Conservation (phyloP, 2,888 invertebrate genomes). For the Heliothis peltigera region DNA sequence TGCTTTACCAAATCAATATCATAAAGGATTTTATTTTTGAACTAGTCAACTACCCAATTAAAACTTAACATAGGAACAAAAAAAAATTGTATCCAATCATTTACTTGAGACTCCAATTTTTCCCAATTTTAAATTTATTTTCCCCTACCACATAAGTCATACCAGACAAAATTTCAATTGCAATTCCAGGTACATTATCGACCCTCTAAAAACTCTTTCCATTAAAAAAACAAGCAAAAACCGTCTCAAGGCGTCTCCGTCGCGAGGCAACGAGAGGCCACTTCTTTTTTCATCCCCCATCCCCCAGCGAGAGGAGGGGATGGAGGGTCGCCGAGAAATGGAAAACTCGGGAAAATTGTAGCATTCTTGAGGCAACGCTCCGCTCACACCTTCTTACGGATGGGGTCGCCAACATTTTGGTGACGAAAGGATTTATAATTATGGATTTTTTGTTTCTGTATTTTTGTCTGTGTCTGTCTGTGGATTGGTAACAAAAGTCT, state of each 20-base stretch:
- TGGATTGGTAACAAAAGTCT: too few species aligned
- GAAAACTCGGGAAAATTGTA: conserved; percentile 90
- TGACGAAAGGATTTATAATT: conserved; percentile 19
- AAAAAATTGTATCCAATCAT: too few species aligned
- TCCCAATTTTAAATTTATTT: too few species aligned
- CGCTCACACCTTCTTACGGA: conserved; percentile 87
- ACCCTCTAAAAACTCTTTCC: conserved; percentile 17
- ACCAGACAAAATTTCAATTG: too few species aligned
- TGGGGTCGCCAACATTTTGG: conserved; percentile 74
- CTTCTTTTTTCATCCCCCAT: conserved; percentile 83
- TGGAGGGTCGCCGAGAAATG: conserved; percentile 86
- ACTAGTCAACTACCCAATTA: too few species aligned
- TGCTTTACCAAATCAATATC: too few species aligned
- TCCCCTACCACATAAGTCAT: too few species aligned
- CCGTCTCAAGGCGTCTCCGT: conserved; percentile 68
- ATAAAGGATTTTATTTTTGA: too few species aligned
- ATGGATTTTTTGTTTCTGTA: not conserved
- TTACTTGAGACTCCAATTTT: too few species aligned
- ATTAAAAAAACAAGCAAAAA: conserved; percentile 58
- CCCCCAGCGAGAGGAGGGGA: conserved; percentile 57
- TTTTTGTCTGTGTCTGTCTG: too few species aligned
- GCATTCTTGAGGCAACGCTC: conserved; percentile 90
- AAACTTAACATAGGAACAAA: too few species aligned
- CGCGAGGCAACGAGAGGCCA: conserved; percentile 84
- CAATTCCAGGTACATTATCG: conserved; percentile 1